A percentile compares a stretch with the other conserved stretches of the same genome.
Evolutionary conservation across 2,113 vertebrate genomes (phyloP).

Genomic region (Galeopterus variegatus): DNA sequence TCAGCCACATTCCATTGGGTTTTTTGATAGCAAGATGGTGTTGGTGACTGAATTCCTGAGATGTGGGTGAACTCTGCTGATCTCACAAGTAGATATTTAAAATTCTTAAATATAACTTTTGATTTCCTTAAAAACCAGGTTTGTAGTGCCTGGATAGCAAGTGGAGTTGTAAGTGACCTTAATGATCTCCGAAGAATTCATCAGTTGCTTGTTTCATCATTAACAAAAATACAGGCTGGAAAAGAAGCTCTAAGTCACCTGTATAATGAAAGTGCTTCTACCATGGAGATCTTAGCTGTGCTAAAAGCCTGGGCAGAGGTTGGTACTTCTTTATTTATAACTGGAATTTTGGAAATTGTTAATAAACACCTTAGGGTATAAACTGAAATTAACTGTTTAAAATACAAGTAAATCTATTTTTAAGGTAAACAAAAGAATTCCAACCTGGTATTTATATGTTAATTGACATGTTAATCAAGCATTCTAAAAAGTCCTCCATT

Average conservation of each 20-base stretch:
- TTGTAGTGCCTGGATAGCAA: constrained; percentile 97
- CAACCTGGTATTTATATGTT: not conserved
- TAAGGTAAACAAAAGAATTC: constrained; percentile 53
- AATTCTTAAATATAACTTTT: constrained; percentile 65
- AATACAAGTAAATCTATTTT: not conserved
- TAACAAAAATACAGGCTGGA: constrained; percentile 94
- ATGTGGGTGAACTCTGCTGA: not conserved
- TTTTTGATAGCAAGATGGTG: constrained; percentile 56
- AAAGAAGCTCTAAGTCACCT: constrained; percentile 91
- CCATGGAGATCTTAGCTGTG: constrained; percentile 96
- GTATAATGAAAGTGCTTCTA: constrained; percentile 95
- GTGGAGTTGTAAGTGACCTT: constrained; percentile 95
- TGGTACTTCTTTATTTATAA: constrained; percentile 58
- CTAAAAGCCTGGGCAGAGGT: constrained; percentile 99
- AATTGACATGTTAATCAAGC: not conserved
- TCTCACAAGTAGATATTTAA: not conserved
- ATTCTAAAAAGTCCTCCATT: constrained; percentile 22
- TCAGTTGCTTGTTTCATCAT: constrained; percentile 94
- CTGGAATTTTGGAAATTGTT: constrained; percentile 35
- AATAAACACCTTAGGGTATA: not conserved
- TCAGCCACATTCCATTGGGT: not conserved
- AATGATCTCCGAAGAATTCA: constrained; percentile 95
- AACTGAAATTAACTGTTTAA: constrained; percentile 58
- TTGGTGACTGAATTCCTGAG: constrained; percentile 41
- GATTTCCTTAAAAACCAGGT: constrained; percentile 90